A percentile compares a stretch with the other conserved stretches of the same genome.
Evolutionary conservation across 2,797 vertebrate genomes (phyloP).

Genomic region (Microhierax caerulescens): DNA sequence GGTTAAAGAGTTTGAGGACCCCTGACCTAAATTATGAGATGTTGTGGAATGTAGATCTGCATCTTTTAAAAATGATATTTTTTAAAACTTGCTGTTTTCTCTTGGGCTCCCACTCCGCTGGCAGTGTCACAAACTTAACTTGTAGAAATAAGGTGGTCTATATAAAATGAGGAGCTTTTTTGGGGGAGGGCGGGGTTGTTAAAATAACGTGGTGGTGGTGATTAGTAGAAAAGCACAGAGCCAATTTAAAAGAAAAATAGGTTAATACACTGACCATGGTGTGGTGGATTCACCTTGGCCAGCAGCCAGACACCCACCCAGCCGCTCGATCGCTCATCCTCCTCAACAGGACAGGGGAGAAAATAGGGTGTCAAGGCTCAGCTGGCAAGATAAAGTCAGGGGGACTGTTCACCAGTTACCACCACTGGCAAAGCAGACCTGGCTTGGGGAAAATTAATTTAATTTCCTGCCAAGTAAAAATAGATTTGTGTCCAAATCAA

Average conservation of each 20-base stretch:
- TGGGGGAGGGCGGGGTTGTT: not conserved
- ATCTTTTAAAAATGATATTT: not conserved
- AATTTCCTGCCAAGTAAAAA: not conserved
- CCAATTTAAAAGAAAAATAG: not conserved
- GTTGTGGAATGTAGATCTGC: not conserved
- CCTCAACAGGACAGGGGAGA: not conserved
- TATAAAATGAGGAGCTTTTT: not conserved
- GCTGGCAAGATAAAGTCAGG: accelerated
- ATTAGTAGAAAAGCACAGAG: not conserved
- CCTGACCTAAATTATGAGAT: not conserved
- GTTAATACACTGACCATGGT: not conserved
- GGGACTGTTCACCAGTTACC: not conserved
- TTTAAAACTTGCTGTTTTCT: not conserved
- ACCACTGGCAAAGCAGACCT: not conserved
- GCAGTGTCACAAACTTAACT: not conserved
- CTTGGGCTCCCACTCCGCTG: not conserved
- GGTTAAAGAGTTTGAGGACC: no score
- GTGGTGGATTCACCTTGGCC: not conserved
- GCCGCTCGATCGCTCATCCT: accelerated
- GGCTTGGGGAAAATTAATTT: not conserved
- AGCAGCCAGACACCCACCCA: not conserved
- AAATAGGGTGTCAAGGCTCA: not conserved
- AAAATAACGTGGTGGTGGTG: not conserved
- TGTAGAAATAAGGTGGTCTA: not conserved
- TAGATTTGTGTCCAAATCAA: not conserved